Evolutionary conservation across 2,888 invertebrate species (phyloP).

Genomic region (Microchrysa polita): DNA sequence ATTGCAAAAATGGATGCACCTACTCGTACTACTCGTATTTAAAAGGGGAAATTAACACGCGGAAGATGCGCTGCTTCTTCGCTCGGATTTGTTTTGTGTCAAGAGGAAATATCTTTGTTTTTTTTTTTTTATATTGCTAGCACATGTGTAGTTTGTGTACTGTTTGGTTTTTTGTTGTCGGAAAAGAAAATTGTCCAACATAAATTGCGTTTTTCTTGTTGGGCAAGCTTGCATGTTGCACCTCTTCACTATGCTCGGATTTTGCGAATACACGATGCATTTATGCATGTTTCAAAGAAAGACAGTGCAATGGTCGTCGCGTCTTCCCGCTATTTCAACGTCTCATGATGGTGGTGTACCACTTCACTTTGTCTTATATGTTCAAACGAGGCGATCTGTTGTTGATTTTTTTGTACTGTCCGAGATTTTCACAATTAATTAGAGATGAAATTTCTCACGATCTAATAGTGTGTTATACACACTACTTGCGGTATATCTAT

Average conservation of each 20-base stretch:
- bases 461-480: constrained; percentile 25
- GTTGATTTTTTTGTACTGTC: constrained; percentile 21
- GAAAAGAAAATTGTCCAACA: constrained; percentile 41
- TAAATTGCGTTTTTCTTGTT: constrained; percentile 41
- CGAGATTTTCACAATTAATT: constrained; percentile 43
- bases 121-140: constrained; percentile 18
- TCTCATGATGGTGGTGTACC: constrained; percentile 22
- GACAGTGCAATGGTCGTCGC: constrained; percentile 30
- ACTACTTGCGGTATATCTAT: not conserved
- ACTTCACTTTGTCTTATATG: constrained; percentile 22
- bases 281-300: constrained; percentile 10
- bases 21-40: constrained; percentile 22
- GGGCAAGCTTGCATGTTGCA: constrained; percentile 44
- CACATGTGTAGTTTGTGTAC: constrained; percentile 4
- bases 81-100: constrained; percentile 26
- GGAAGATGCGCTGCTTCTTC: constrained; percentile 29
- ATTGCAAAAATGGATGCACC: constrained; percentile 20
- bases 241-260: constrained; percentile 9
- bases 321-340: not conserved
- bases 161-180: constrained; percentile 14
- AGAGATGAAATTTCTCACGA: constrained; percentile 43
- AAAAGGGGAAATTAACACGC: constrained; percentile 39
- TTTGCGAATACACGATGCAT: constrained; percentile 28
- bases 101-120: constrained; percentile 34
- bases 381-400: not conserved